A percentile compares a stretch with the other conserved stretches of the same genome.
Conservation (phyloP, 2,797 vertebrate genomes). For the Euthynnus affinis region DNA sequence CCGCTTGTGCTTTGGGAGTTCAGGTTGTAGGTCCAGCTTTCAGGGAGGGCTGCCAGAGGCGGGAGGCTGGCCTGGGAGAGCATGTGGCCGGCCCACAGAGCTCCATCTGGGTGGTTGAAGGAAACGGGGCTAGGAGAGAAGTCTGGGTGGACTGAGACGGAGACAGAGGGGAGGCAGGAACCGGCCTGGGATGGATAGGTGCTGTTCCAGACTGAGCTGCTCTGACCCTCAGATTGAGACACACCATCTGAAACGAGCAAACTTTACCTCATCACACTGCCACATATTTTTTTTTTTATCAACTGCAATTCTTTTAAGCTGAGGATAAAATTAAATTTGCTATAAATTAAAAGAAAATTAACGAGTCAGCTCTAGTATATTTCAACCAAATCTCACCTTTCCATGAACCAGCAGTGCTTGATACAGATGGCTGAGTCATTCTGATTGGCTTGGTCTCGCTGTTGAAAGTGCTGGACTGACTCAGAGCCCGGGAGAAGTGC, state of each 20-base stretch:
- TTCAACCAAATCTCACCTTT: constrained; percentile 86
- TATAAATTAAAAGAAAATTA: too few relatives aligned
- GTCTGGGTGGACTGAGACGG: constrained; percentile 90
- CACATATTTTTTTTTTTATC: background rate
- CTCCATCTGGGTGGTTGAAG: constrained; percentile 89
- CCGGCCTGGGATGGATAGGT: constrained; percentile 90
- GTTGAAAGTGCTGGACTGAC: constrained; percentile 89
- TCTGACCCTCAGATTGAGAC: constrained; percentile 87
- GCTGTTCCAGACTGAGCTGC: constrained; percentile 92
- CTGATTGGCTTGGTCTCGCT: constrained; percentile 76
- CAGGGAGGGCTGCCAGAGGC: constrained; percentile 85
- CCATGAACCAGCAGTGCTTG: constrained; percentile 83
- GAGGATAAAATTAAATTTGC: background rate
- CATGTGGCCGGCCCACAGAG: constrained; percentile 91
- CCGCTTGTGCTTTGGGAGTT: constrained; percentile 89
- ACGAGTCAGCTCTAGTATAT: too few relatives aligned
- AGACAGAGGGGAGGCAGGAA: constrained; percentile 87
- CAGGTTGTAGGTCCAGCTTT: constrained; percentile 95
- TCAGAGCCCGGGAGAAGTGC: constrained; percentile 97
- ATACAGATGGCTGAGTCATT: constrained; percentile 62
- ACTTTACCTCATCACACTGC: background rate
- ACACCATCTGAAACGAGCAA: constrained; percentile 87
- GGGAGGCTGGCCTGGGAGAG: constrained; percentile 90
- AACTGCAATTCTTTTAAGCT: background rate
- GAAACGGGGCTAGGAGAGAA: constrained; percentile 89